A percentile compares a stretch with the other conserved stretches of the same genome.
These are phyloP conservation scores for Echinarachnius parma DNA, from an alignment of 53 echinoderm and acorn worm genomes.

Conservation along the genomic window DNA sequence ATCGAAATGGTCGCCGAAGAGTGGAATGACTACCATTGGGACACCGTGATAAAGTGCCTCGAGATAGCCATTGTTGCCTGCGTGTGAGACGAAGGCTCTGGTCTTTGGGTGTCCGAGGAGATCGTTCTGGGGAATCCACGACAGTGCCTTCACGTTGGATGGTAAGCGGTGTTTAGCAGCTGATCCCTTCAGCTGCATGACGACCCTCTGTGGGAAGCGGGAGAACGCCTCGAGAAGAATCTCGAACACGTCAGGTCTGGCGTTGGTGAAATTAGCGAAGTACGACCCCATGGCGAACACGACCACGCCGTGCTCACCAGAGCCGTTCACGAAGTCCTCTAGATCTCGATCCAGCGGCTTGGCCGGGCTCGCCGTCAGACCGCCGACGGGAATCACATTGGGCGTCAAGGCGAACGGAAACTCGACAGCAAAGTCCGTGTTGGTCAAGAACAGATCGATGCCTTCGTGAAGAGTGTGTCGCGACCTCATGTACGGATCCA, in stretches of 20 bases:
- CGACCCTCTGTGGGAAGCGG: constrained; percentile 13
- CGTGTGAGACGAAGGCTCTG: not conserved
- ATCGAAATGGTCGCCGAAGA: not conserved
- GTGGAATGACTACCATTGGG: constrained; percentile 5
- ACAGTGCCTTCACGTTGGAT: constrained; percentile 5
- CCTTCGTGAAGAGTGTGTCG: not conserved
- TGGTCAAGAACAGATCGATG: constrained; percentile 1
- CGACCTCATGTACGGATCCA: not conserved
- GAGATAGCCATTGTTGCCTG: constrained; percentile 12
- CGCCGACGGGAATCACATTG: constrained; percentile 10
- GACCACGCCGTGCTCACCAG: constrained; percentile 13
- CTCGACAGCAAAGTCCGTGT: constrained; percentile 2
- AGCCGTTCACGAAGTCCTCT: not conserved
- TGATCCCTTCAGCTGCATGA: not conserved
- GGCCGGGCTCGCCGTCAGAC: constrained; percentile 8
- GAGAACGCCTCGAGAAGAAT: not conserved
- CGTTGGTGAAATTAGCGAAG: not conserved
- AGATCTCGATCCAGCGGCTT: not conserved
- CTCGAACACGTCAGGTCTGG: not conserved
- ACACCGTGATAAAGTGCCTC: constrained; percentile 14
- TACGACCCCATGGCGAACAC: not conserved
- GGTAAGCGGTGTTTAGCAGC: not conserved
- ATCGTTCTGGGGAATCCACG: constrained; percentile 12
- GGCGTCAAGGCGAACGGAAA: constrained; percentile 13
- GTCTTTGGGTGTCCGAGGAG: constrained; percentile 20